phyloP scores from a whole-genome alignment of 2,797 vertebrate genomes.

The Manis crassicaudata region DNA sequence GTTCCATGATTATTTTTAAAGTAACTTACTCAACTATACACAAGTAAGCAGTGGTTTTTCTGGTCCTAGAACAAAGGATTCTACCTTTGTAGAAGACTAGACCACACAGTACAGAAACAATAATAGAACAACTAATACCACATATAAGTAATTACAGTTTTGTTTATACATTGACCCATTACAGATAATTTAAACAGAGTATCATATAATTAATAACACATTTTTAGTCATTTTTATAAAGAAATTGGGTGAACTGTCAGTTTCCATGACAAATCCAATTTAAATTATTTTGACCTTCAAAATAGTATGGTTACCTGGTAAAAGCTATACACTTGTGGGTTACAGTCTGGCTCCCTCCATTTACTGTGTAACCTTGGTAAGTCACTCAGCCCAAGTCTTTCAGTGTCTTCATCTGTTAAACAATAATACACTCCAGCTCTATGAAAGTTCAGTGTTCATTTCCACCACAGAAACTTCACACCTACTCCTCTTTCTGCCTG shows the following conservation, averaged over 20 bases:
- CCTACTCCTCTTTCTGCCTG: neutral
- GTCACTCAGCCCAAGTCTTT: neutral
- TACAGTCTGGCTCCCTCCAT: neutral
- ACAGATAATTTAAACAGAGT: neutral
- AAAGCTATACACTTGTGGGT: neutral
- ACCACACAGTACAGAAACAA: neutral
- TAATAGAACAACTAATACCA: neutral
- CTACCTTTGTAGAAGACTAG: neutral
- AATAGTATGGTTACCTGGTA: neutral
- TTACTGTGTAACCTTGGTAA: neutral
- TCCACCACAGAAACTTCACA: neutral
- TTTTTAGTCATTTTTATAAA: constrained; percentile 12
- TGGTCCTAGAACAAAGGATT: neutral
- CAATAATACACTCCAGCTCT: neutral
- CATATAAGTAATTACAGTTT: neutral
- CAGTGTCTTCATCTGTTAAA: neutral
- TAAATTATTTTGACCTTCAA: constrained; percentile 12
- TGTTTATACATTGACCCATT: neutral
- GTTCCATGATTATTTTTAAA: neutral
- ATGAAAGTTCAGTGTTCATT: neutral
- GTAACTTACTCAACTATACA: neutral
- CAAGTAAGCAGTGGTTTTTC: neutral
- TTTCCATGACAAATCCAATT: constrained; percentile 26
- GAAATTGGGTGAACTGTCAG: neutral
- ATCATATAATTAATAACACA: neutral